Evolutionary conservation across 2,113 vertebrate species (phyloP).

Genomic region (Cercocebus atys): DNA sequence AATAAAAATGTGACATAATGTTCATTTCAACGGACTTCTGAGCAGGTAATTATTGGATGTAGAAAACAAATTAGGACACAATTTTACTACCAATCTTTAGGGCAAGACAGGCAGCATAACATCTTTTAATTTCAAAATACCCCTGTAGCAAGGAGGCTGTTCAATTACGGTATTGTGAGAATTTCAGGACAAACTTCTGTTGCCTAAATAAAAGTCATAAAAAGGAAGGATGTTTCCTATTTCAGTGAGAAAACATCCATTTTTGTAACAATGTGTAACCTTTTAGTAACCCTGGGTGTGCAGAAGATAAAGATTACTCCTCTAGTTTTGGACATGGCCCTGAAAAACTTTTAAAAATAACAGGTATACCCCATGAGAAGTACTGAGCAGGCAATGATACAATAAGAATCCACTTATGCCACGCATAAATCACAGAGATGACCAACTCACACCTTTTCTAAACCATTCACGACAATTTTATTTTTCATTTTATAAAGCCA

Average conservation of each 20-base stretch:
- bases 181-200: background rate
- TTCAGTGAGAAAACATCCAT: background rate
- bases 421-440: background rate
- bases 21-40: background rate
- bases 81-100: background rate
- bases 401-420: background rate
- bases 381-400: background rate
- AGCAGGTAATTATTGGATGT: background rate
- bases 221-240: background rate
- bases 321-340: background rate
- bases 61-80: background rate
- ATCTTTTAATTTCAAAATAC: background rate
- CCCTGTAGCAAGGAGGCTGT: background rate
- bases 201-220: background rate
- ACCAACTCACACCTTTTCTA: background rate
- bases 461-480: background rate
- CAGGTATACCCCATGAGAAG: background rate
- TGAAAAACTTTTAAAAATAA: background rate
- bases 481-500: constrained; percentile 57
- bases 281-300: background rate
- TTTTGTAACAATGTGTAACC: background rate
- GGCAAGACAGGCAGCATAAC: background rate
- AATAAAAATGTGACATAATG: background rate
- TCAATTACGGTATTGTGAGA: background rate
- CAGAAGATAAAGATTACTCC: background rate